Conservation (phyloP, 2,113 vertebrate genomes). For the Hydrochoerus hydrochaeris region DNA sequence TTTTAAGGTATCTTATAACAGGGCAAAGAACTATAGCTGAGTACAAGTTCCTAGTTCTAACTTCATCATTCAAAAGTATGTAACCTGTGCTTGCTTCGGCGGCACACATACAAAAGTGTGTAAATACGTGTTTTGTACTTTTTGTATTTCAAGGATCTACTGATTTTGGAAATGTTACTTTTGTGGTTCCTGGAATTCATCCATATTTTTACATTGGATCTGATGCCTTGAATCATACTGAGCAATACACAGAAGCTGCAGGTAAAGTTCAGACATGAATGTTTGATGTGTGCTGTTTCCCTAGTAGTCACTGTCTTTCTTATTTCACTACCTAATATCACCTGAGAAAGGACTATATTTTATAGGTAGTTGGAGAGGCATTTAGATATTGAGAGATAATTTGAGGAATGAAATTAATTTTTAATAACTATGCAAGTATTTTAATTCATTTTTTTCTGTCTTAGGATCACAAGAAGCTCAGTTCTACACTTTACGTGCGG, state of each 20-base stretch:
- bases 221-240: conserved; percentile 91
- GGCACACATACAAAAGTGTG: not conserved
- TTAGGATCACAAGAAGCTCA: conserved; percentile 92
- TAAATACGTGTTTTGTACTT: not conserved
- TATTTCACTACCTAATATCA: not conserved
- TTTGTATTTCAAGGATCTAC: conserved; percentile 89
- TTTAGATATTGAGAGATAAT: not conserved
- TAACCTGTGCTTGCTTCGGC: no score
- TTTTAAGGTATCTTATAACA: not conserved
- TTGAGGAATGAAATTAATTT: not conserved
- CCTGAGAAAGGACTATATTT: not conserved
- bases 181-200: conserved; percentile 91
- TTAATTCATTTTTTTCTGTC: conserved; percentile 12
- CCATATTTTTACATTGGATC: conserved; percentile 93
- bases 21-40: not conserved
- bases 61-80: not conserved
- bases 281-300: not conserved
- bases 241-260: conserved; percentile 91
- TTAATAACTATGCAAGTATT: not conserved
- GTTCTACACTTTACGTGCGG: conserved; percentile 90
- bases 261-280: conserved; percentile 82
- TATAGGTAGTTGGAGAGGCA: not conserved
- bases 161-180: conserved; percentile 94
- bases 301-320: not conserved
- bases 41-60: not conserved